phyloP scores from a whole-genome alignment of 1,140 invertebrate species.

The Pseudomyrmex concolor region DNA sequence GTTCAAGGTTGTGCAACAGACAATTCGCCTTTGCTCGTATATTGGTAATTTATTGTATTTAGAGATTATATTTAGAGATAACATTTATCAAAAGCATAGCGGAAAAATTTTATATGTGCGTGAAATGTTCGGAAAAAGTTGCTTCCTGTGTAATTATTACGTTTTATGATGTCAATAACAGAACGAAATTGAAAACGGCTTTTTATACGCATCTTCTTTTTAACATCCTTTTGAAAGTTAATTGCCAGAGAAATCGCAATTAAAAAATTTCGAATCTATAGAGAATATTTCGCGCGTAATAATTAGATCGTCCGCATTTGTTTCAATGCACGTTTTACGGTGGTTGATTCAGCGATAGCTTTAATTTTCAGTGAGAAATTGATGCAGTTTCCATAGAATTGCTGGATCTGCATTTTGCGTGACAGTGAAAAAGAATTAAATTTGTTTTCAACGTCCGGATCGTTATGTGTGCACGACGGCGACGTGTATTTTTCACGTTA shows the following conservation, averaged over 20 bases:
- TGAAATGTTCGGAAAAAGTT: neutral
- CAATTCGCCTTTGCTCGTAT: neutral
- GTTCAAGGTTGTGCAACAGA: neutral
- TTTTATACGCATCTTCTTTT: neutral
- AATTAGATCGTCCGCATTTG: neutral
- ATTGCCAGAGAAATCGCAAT: neutral
- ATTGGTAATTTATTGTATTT: slow-evolving; percentile 4
- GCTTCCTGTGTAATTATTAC: too few species aligned
- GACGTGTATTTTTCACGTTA: slow-evolving; percentile 37
- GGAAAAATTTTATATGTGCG: neutral
- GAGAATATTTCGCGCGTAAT: neutral
- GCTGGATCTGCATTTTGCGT: neutral
- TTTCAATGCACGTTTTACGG: neutral
- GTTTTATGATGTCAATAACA: too few species aligned
- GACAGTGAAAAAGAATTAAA: slow-evolving; percentile 35
- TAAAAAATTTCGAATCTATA: neutral
- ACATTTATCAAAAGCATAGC: neutral
- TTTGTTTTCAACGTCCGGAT: neutral
- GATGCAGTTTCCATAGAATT: neutral
- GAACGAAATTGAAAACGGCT: too few species aligned
- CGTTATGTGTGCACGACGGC: neutral
- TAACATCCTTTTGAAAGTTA: neutral
- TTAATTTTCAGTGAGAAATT: neutral
- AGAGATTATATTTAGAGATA: too few species aligned
- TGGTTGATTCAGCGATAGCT: neutral